Conservation (phyloP, 2,113 vertebrate genomes). For the Bambusicola thoracicus region DNA sequence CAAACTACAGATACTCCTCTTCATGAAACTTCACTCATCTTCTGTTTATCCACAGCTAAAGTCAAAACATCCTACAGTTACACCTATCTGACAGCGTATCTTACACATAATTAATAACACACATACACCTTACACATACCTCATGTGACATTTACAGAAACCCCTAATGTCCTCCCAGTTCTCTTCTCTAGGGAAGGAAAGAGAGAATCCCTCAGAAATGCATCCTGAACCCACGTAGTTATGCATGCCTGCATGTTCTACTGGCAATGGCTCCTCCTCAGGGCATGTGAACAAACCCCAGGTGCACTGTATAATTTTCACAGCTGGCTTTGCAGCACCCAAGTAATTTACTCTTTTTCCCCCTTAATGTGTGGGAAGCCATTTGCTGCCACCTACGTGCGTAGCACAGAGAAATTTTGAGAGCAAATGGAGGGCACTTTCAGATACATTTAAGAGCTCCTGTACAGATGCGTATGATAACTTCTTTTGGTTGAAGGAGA, state of each 20-base stretch:
- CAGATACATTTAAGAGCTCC: constrained; percentile 8
- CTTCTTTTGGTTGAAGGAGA: not conserved
- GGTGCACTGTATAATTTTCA: constrained; percentile 11
- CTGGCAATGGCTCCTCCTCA: not conserved
- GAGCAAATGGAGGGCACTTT: not conserved
- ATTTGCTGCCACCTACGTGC: constrained; percentile 59
- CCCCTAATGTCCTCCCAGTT: not conserved
- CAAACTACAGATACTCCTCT: not conserved
- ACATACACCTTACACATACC: too few species aligned
- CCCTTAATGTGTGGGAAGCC: not conserved
- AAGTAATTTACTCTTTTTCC: not conserved
- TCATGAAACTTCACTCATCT: not conserved
- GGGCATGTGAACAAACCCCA: not conserved
- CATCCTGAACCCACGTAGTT: not conserved
- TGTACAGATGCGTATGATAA: not conserved
- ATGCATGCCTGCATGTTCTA: not conserved
- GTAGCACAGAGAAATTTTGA: not conserved
- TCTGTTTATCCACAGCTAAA: not conserved
- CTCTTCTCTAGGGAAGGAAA: not conserved
- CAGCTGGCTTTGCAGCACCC: constrained; percentile 16
- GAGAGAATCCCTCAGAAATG: not conserved
- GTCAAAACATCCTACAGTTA: not conserved
- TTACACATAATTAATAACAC: not conserved
- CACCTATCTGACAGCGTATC: not conserved
- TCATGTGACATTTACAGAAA: not conserved